Evolutionary conservation across 2,113 vertebrate species (phyloP).

Genomic region (Oenanthe melanoleuca): DNA sequence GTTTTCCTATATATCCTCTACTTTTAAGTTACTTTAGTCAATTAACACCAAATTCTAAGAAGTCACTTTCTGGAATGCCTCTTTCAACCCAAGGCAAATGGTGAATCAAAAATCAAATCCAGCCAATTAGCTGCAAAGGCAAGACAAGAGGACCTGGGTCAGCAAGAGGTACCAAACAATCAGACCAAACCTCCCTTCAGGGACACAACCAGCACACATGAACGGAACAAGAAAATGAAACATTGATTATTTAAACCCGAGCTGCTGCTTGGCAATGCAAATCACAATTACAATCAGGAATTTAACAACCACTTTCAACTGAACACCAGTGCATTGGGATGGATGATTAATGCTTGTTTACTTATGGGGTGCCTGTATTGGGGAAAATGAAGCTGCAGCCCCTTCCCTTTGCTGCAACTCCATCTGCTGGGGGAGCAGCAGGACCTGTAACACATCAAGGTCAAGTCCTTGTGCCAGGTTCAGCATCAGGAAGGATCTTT

Average conservation of each 20-base stretch:
- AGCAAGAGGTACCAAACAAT: background rate
- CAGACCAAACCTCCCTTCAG: background rate
- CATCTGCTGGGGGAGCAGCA: background rate
- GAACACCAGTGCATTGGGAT: background rate
- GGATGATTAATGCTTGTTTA: slow-evolving; percentile 29
- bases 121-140: background rate
- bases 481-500: background rate
- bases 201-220: background rate
- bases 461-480: background rate
- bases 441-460: background rate
- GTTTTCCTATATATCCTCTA: background rate
- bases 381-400: background rate
- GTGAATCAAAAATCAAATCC: background rate
- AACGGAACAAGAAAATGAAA: background rate
- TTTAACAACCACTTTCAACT: background rate
- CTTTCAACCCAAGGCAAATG: background rate
- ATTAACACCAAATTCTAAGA: background rate
- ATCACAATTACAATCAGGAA: slow-evolving; percentile 15
- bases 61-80: background rate
- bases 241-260: background rate
- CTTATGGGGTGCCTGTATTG: background rate
- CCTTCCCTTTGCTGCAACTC: background rate
- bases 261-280: slow-evolving; percentile 21
- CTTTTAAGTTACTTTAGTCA: background rate
- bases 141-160: background rate